These are phyloP conservation scores for Varecia variegata DNA, from an alignment of 2,797 vertebrate genomes.

Conservation along the genomic window DNA sequence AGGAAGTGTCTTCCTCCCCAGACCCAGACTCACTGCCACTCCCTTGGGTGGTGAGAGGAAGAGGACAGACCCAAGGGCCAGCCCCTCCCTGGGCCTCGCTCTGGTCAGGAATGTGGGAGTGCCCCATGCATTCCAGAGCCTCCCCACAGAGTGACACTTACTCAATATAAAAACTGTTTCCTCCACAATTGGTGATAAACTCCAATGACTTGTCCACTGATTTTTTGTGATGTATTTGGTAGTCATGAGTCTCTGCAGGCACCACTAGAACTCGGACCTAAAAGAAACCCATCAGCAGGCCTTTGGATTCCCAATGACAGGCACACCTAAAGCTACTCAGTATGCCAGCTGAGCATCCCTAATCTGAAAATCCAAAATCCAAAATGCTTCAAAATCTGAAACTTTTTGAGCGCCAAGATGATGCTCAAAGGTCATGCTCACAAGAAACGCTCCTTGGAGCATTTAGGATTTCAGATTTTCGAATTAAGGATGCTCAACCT, in stretches of 20 bases:
- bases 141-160: constrained; percentile 82
- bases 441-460: background rate
- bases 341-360: background rate
- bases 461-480: background rate
- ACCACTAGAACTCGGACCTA: constrained; percentile 92
- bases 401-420: background rate
- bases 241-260: constrained; percentile 88
- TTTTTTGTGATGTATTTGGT: constrained; percentile 88
- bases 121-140: background rate
- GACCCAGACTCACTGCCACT: background rate
- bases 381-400: background rate
- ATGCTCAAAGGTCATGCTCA: background rate
- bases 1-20: background rate
- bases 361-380: background rate
- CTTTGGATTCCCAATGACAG: background rate
- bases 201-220: constrained; percentile 90
- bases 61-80: background rate
- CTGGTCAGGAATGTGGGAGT: background rate
- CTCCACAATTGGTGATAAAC: constrained; percentile 91
- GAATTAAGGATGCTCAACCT: background rate
- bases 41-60: background rate
- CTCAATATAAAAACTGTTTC: constrained; percentile 92
- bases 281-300: constrained; percentile 64
- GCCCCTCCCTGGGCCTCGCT: background rate
- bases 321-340: background rate